phyloP scores from a whole-genome alignment of 2,888 invertebrate genomes.

The Margaritifera margaritifera region DNA sequence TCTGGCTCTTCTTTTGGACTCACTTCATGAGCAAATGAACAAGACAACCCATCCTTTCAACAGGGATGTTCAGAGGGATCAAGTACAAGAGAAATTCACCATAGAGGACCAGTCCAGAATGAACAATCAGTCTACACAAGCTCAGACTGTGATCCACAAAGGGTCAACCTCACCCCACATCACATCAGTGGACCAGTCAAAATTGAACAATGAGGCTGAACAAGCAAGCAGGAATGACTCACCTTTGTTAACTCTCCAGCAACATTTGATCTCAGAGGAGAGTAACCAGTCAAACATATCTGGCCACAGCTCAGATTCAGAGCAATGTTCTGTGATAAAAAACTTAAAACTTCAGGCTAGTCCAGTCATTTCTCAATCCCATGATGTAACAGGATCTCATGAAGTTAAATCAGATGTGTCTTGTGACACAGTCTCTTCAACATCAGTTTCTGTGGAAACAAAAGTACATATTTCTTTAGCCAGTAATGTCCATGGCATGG shows the following conservation, averaged over 20 bases:
- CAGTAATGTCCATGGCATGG: no score
- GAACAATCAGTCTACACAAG: no score
- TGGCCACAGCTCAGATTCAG: constrained; percentile 57
- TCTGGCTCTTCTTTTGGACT: constrained; percentile 78
- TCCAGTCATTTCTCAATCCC: constrained; percentile 27
- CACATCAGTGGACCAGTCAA: no score
- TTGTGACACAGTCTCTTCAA: no score
- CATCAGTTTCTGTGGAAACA: no score
- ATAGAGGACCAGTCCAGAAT: no score
- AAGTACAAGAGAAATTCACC: no score
- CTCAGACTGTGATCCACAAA: no score
- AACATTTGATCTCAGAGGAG: constrained; percentile 52
- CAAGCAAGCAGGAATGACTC: constrained; percentile 1
- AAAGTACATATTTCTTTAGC: no score
- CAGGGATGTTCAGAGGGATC: no score
- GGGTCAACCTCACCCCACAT: no score
- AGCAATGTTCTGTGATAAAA: constrained; percentile 50
- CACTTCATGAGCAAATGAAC: constrained; percentile 78
- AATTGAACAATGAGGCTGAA: not conserved
- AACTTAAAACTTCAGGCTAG: constrained; percentile 36
- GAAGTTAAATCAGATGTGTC: no score
- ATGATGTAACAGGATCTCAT: constrained; percentile 1
- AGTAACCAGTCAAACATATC: constrained; percentile 63
- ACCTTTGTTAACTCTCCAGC: constrained; percentile 3
- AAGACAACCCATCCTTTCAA: constrained; percentile 10